These are phyloP conservation scores for Dioctria rufipes DNA, from an alignment of 2,888 invertebrate genomes.

Conservation along the genomic window DNA sequence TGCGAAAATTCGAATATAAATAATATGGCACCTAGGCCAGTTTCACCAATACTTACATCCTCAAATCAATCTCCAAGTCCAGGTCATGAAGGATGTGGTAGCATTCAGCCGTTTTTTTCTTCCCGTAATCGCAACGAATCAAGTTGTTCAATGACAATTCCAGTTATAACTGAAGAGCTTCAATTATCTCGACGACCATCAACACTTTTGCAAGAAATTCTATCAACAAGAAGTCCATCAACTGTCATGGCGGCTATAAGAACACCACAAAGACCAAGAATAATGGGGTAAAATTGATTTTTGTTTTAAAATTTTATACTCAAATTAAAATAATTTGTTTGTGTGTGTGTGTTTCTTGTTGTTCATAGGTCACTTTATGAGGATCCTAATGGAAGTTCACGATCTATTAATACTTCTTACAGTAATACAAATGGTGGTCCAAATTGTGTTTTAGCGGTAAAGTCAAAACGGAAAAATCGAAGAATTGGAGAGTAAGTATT, in stretches of 20 bases:
- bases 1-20: constrained; percentile 34
- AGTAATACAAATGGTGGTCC: constrained; percentile 56
- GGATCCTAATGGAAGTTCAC: constrained; percentile 63
- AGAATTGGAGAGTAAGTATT: constrained; percentile 72
- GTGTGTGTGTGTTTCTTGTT: constrained; percentile 3
- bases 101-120: constrained; percentile 48
- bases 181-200: constrained; percentile 70
- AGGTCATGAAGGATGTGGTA: constrained; percentile 32
- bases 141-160: constrained; percentile 60
- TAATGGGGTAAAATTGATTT: constrained; percentile 64
- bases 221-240: constrained; percentile 74
- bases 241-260: constrained; percentile 75
- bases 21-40: constrained; percentile 49
- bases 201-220: constrained; percentile 69
- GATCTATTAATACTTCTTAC: constrained; percentile 64
- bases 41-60: constrained; percentile 52
- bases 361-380: constrained; percentile 63
- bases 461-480: constrained; percentile 69
- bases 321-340: not conserved
- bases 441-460: constrained; percentile 60
- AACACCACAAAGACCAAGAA: constrained; percentile 62
- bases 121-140: constrained; percentile 64
- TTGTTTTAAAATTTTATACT: not conserved
- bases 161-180: constrained; percentile 64
- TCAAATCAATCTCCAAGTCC: not conserved